These are phyloP conservation scores for Nebria salina DNA, from an alignment of 2,888 invertebrate genomes.

Conservation along the genomic window DNA sequence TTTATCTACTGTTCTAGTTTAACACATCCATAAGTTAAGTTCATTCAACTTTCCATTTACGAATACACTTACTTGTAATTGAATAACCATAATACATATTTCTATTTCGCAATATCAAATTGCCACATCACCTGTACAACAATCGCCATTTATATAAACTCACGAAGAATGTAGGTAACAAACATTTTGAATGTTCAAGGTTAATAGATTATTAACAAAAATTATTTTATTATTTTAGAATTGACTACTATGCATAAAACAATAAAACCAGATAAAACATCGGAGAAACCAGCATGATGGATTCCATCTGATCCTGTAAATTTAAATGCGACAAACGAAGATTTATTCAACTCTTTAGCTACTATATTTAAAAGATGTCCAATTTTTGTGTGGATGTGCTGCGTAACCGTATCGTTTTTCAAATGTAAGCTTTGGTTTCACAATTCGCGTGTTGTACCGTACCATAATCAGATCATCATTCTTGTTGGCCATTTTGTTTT, in stretches of 20 bases:
- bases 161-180: neutral
- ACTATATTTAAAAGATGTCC: neutral
- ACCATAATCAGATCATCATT: neutral
- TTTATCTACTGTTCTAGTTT: neutral
- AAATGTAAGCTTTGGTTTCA: neutral
- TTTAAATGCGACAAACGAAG: too few relatives aligned
- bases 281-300: too few relatives aligned
- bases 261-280: too few relatives aligned
- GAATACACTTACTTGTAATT: neutral
- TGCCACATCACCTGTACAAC: neutral
- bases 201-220: neutral
- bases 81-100: neutral
- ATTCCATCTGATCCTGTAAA: too few relatives aligned
- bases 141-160: neutral
- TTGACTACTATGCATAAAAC: too few relatives aligned
- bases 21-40: neutral
- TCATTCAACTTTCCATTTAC: constrained; percentile 1
- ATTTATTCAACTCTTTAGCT: too few relatives aligned
- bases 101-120: neutral
- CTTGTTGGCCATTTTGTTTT: constrained; percentile 18
- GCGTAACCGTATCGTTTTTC: neutral
- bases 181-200: neutral
- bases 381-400: neutral
- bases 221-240: neutral
- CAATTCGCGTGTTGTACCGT: neutral